Evolutionary conservation across 2,797 vertebrate genomes (phyloP), one percentile per base, ranked within the genome.

Genomic region (Salarias fasciatus): DNA sequence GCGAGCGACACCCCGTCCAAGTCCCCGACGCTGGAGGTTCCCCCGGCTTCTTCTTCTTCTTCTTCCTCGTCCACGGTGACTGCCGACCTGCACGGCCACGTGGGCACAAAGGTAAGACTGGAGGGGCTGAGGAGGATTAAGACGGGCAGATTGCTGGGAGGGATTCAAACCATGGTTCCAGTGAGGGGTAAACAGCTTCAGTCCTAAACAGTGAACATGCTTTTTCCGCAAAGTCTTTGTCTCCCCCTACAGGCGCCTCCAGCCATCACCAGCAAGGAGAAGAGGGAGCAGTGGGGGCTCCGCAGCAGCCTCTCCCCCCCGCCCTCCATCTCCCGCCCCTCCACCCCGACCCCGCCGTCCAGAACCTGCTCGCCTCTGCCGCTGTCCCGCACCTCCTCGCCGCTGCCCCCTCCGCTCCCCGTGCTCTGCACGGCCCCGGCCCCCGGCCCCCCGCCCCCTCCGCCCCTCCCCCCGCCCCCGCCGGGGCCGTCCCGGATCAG

Each of bases 81-180:
- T 0, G 93, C 95, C 0, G 95, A 95, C 75, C 94, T 95, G 14
- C 94, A 95, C 54, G 81, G 90, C 56, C 90, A 92, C 51, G 84
- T 72, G 8, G 66, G 18, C 67, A 59, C 63, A 87, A 89, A 95
- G 95, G 96, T 98, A 77, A 10, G 61, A 47, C 5, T n/a, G 6
- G n/a, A 35, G 45, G 10, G 24, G 10, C 6, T n/a, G n/a, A n/a
- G n/a, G n/a, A n/a, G n/a, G n/a, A n/a, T n/a, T n/a, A n/a, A n/a
- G n/a, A n/a, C n/a, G n/a, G n/a, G n/a, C n/a, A n/a, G n/a, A n/a
- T n/a, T n/a, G n/a, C n/a, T n/a, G n/a, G n/a, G n/a, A n/a, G n/a
- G n/a, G n/a, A n/a, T n/a, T n/a, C n/a, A n/a, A n/a, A n/a, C n/a
- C n/a, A n/a, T n/a, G n/a, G n/a, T n/a, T n/a, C n/a, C n/a, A n/a